Base-by-base conservation (phyloP, 2,888 invertebrate species). In the Agrilus biguttatus region DNA sequence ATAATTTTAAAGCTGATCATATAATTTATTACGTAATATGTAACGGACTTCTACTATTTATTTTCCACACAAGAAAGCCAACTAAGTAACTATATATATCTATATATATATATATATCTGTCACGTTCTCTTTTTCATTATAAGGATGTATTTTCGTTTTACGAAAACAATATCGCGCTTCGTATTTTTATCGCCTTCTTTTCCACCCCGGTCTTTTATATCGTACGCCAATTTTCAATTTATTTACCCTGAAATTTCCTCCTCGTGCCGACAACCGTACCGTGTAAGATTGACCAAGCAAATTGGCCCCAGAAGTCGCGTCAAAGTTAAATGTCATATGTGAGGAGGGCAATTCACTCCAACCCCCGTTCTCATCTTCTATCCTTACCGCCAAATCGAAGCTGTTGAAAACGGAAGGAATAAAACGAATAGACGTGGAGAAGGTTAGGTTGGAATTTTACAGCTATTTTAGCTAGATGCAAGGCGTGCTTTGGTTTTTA, bases 321-420 rank as follows among this genome's bases (percentile, higher is more conserved):
- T 63, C 62, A 60, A 59, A 55, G 56, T 60, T 61, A 61, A 64
- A 64, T 64, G 64, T 63, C 64, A 63, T 48, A 48, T 48, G 48
- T 48, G 48, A 45, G 44, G 47, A 45, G 42, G 39, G 43, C 41
- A 41, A 40, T 39, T 23, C 21, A 39, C 42, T 33, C 35, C 36
- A 38, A 43, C 32, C 36, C 23, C 41, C 41, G 40, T 38, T 33
- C 41, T 17, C 32, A 32, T 32, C 35, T 35, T 39, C 36, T 40
- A 23, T 44, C 34, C 35, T 19, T 19, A 10, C 32, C 33, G 33
- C 36, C 23, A 19, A 14, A 14, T 28, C 14, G 13, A 13, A 32
- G 10, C 12, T 35, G 28, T 21, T 23, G 40, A 13, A 28, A 36
- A 35, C 37, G 34, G 37, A 33, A 7, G 32, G 34, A 39, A 39